phyloP scores from a whole-genome alignment of 35 echinoderm and acorn worm species.

The Apostichopus japonicus region DNA sequence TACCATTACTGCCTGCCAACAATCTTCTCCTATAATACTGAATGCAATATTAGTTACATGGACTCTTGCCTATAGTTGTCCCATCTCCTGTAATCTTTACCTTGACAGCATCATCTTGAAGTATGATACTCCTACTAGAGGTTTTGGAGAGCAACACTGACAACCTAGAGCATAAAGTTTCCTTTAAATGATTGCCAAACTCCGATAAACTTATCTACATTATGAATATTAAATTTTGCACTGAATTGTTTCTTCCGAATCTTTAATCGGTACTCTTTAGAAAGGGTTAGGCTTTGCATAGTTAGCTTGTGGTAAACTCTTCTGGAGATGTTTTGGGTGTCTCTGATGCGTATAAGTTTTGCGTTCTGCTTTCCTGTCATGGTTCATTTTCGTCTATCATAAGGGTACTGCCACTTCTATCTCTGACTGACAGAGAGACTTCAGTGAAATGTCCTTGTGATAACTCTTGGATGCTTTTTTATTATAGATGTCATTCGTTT shows the following conservation, averaged over 20 bases:
- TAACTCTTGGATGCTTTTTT: not conserved
- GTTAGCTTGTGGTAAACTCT: no score
- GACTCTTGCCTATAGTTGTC: conserved; percentile 50
- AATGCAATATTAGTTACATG: no score
- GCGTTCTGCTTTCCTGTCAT: not conserved
- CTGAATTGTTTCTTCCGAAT: not conserved
- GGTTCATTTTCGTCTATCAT: not conserved
- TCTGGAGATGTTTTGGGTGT: no score
- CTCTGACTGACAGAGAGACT: not conserved
- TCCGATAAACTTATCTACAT: conserved; percentile 2
- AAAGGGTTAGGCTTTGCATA: not conserved
- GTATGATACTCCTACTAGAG: not conserved
- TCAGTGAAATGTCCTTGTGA: not conserved
- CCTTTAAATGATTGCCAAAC: conserved; percentile 42
- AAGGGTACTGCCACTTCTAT: not conserved
- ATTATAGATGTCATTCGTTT: not conserved
- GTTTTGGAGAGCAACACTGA: conserved; percentile 1
- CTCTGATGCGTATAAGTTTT: no score
- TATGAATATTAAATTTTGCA: conserved; percentile 8
- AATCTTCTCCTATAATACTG: conserved; percentile 61
- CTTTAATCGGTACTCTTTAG: not conserved
- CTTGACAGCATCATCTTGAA: conserved; percentile 53
- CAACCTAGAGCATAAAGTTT: conserved; percentile 13
- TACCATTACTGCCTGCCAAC: conserved; percentile 57
- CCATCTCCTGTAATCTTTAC: conserved; percentile 68